Evolutionary conservation across 2,797 vertebrate genomes (phyloP).

Genomic region (Spatula versicolor): DNA sequence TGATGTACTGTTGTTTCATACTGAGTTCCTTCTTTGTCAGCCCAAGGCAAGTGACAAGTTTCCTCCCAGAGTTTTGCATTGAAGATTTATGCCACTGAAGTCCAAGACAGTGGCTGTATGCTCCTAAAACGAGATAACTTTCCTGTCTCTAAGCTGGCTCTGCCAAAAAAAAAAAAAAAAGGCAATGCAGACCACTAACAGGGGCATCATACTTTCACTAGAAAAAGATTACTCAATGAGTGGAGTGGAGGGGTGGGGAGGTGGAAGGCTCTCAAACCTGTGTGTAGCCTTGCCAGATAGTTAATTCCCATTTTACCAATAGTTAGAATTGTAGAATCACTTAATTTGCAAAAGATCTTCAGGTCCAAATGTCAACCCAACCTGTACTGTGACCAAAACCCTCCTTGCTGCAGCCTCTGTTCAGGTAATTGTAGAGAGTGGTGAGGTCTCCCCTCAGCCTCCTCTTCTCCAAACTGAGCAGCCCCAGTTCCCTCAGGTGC

Average conservation of each 20-base stretch:
- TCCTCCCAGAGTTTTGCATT: not conserved
- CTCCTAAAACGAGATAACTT: not conserved
- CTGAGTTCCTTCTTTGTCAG: rapidly evolving
- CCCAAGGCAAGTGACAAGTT: not conserved
- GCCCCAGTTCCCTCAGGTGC: too few species aligned
- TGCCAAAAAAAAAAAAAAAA: not conserved
- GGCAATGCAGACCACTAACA: not conserved
- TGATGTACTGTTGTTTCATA: not conserved
- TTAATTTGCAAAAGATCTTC: too few species aligned
- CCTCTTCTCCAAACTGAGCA: too few species aligned
- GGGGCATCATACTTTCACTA: not conserved
- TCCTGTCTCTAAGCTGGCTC: not conserved
- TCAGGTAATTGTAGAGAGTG: too few species aligned
- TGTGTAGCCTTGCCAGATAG: not conserved
- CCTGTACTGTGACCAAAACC: too few species aligned
- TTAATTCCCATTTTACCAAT: not conserved
- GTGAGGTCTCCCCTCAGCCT: too few species aligned
- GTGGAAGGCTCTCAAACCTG: not conserved
- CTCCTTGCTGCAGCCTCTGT: too few species aligned
- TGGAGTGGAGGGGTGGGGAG: too few species aligned
- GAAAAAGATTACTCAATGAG: not conserved
- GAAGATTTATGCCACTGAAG: rapidly evolving
- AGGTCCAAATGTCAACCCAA: too few species aligned
- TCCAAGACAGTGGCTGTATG: not conserved
- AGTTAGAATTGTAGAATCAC: too few species aligned